phyloP scores from a whole-genome alignment of 2,888 invertebrate species.

The Helobdella robusta region DNA sequence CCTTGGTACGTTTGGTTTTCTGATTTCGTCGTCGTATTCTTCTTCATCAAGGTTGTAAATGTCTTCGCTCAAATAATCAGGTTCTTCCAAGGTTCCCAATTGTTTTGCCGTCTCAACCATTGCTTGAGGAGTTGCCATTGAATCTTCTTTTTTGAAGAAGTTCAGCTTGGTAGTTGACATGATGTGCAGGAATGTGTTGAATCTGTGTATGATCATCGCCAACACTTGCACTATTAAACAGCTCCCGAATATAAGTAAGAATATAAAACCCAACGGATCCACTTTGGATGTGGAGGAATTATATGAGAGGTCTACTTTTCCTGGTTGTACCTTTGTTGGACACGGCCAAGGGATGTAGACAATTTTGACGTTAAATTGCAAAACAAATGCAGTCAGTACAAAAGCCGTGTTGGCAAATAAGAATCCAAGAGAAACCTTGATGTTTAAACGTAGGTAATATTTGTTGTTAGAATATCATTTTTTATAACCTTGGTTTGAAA shows the following conservation, averaged over 20 bases:
- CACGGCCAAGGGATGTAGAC: slow-evolving; percentile 32
- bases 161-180: slow-evolving; percentile 39
- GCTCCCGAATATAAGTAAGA: slow-evolving; percentile 40
- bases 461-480: too few relatives aligned
- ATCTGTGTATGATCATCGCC: slow-evolving; percentile 45
- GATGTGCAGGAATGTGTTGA: slow-evolving; percentile 45
- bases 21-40: neutral
- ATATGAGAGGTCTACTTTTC: too few relatives aligned
- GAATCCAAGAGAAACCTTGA: slow-evolving; percentile 61
- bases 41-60: neutral
- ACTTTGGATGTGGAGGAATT: slow-evolving; percentile 23
- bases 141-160: slow-evolving; percentile 19
- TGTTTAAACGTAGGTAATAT: too few relatives aligned
- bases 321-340: neutral
- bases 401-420: slow-evolving; percentile 96
- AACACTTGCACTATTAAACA: slow-evolving; percentile 42
- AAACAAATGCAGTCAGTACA: slow-evolving; percentile 64
- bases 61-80: neutral
- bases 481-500: too few relatives aligned
- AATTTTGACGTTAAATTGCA: slow-evolving; percentile 34
- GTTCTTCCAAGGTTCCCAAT: slow-evolving; percentile 11
- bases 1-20: neutral
- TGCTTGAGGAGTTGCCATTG: slow-evolving; percentile 1
- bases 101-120: slow-evolving; percentile 19
- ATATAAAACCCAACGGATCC: slow-evolving; percentile 34